Evolutionary conservation across 2,797 vertebrate species (phyloP).

Genomic region (Streptopelia turtur): DNA sequence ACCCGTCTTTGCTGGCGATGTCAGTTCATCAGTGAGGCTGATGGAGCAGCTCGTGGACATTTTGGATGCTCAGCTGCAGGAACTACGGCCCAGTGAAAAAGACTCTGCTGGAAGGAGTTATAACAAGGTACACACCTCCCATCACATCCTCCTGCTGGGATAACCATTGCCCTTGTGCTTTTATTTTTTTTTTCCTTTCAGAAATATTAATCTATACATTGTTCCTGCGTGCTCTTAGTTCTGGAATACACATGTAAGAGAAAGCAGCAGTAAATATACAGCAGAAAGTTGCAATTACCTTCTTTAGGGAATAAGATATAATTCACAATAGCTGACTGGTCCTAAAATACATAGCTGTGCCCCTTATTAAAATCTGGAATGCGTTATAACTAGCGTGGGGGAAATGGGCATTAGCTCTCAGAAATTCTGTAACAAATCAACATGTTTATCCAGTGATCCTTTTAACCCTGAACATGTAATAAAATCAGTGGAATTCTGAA

Average conservation of each 20-base stretch:
- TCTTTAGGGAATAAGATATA: conserved; percentile 6
- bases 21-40: conserved; percentile 93
- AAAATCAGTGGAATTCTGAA: conserved; percentile 37
- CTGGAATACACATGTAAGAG: neutral
- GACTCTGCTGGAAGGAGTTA: conserved; percentile 96
- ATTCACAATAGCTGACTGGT: conserved; percentile 28
- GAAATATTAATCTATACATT: conserved; percentile 16
- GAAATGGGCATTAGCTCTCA: conserved; percentile 22
- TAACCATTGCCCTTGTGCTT: neutral
- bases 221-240: neutral
- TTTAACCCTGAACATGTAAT: conserved; percentile 45
- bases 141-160: neutral
- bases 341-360: conserved; percentile 24
- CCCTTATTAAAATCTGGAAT: conserved; percentile 53
- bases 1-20: conserved; percentile 92
- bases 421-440: conserved; percentile 42
- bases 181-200: neutral
- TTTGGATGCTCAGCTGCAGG: conserved; percentile 96
- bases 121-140: conserved; percentile 88
- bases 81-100: conserved; percentile 93
- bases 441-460: conserved; percentile 33
- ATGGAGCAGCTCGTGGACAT: conserved; percentile 99
- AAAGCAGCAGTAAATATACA: conserved; percentile 15
- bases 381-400: neutral
- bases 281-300: neutral